These are phyloP conservation scores for Notolabrus celidotus DNA, from an alignment of 2,797 vertebrate species.

Conservation along the genomic window DNA sequence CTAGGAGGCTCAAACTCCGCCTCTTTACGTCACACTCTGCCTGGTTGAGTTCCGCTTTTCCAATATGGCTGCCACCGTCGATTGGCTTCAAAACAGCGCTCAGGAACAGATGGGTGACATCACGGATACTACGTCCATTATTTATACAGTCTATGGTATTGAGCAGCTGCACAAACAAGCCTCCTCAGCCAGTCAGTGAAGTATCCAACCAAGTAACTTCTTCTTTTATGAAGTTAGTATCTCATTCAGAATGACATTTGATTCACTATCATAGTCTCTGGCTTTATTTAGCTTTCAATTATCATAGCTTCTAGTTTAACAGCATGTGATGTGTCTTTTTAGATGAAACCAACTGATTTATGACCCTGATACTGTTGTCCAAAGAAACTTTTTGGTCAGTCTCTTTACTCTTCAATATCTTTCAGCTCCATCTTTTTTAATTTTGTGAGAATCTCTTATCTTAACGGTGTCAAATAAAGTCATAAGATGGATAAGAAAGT, in stretches of 20 bases:
- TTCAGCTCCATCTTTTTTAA: slow-evolving; percentile 33
- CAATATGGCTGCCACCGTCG: too few species aligned
- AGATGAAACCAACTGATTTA: slow-evolving; percentile 43
- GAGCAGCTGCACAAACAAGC: slow-evolving; percentile 36
- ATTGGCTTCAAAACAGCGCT: too few species aligned
- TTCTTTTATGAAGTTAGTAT: slow-evolving; percentile 57
- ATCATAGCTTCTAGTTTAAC: slow-evolving; percentile 43
- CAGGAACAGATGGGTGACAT: too few species aligned
- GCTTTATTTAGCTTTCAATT: slow-evolving; percentile 69
- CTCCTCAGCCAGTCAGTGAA: slow-evolving; percentile 46
- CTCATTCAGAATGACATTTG: slow-evolving; percentile 39
- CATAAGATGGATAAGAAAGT: slow-evolving; percentile 33
- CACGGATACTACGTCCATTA: too few species aligned
- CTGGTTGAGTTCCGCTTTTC: too few species aligned
- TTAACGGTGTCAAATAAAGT: slow-evolving; percentile 48
- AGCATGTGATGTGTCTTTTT: slow-evolving; percentile 12
- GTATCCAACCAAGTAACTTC: slow-evolving; percentile 37
- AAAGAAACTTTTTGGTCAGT: slow-evolving; percentile 33
- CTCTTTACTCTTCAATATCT: not conserved
- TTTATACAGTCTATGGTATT: too few species aligned
- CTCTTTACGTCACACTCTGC: too few species aligned
- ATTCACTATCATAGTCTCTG: slow-evolving; percentile 43
- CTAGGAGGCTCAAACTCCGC: too few species aligned
- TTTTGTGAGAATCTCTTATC: slow-evolving; percentile 33
- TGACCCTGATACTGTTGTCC: slow-evolving; percentile 43